Conservation (phyloP, 2,113 vertebrate genomes). For the Cranoglanis bouderius region DNA sequence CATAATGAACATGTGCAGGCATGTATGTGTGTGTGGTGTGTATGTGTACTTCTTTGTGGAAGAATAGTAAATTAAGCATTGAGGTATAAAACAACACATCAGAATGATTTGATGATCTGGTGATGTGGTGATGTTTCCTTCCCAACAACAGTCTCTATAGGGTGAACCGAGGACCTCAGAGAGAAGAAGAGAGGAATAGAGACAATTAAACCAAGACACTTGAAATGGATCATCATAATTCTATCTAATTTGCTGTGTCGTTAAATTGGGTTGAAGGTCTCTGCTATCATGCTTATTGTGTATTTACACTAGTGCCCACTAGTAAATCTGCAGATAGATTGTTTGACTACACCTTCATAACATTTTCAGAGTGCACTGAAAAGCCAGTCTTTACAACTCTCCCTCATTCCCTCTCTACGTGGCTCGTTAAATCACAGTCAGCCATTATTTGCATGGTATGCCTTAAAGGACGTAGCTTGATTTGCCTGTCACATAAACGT, state of each 20-base stretch:
- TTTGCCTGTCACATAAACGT: constrained; percentile 66
- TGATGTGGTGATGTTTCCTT: background rate
- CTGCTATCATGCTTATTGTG: background rate
- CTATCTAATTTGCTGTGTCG: background rate
- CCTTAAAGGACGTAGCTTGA: constrained; percentile 52
- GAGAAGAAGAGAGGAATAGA: background rate
- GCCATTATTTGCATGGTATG: constrained; percentile 31
- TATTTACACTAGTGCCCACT: background rate
- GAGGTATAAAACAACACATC: background rate
- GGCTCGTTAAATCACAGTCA: background rate
- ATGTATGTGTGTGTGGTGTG: too few relatives aligned
- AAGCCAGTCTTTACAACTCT: background rate
- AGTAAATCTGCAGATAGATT: background rate
- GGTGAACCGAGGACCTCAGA: background rate
- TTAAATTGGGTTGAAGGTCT: background rate
- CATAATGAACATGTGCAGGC: background rate
- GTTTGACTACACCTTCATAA: background rate
- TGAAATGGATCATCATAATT: background rate
- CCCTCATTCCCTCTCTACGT: background rate
- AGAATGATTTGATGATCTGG: background rate
- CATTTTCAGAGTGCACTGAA: background rate
- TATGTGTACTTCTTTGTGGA: background rate
- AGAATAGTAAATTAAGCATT: background rate
- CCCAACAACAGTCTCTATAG: background rate
- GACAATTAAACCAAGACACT: background rate